Conservation (phyloP, 1,140 invertebrate species). For the Dryas iulia region DNA sequence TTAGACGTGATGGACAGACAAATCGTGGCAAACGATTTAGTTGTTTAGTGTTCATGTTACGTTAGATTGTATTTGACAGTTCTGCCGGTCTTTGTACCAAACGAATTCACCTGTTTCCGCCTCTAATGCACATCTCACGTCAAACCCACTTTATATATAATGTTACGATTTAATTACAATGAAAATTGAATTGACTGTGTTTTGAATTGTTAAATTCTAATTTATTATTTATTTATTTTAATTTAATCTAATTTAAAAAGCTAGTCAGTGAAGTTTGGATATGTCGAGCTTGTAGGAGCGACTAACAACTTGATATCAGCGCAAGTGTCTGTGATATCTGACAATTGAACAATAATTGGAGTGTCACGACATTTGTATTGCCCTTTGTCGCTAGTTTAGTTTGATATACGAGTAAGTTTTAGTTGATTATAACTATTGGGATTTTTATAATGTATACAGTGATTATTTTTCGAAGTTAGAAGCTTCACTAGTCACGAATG, state of each 20-base stretch:
- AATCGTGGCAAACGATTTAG: conserved; percentile 70
- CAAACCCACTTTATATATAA: conserved; percentile 54
- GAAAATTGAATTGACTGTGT: conserved; percentile 34
- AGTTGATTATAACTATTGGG: conserved; percentile 15
- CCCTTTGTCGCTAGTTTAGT: neutral
- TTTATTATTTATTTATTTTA: conserved; percentile 61
- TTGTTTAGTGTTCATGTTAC: conserved; percentile 79
- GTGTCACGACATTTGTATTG: neutral
- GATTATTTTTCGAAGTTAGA: conserved; percentile 50
- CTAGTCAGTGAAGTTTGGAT: conserved; percentile 70
- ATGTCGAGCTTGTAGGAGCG: conserved; percentile 47
- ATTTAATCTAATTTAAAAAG: conserved; percentile 65
- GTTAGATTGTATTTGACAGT: conserved; percentile 70
- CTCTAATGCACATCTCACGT: conserved; percentile 53
- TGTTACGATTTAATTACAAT: conserved; percentile 37
- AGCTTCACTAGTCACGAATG: conserved; percentile 65
- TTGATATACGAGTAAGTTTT: conserved; percentile 5
- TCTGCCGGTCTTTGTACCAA: conserved; percentile 56
- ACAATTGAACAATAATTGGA: neutral
- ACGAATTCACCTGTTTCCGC: conserved; percentile 60
- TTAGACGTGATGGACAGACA: conserved; percentile 27
- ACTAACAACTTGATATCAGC: neutral
- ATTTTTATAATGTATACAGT: conserved; percentile 40
- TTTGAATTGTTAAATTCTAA: conserved; percentile 51
- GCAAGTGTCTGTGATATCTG: conserved; percentile 7